Percentiles rank a stretch among this genome's conserved stretches.
phyloP scores from a whole-genome alignment of 2,888 invertebrate species.

The Rhagonycha fulva region DNA sequence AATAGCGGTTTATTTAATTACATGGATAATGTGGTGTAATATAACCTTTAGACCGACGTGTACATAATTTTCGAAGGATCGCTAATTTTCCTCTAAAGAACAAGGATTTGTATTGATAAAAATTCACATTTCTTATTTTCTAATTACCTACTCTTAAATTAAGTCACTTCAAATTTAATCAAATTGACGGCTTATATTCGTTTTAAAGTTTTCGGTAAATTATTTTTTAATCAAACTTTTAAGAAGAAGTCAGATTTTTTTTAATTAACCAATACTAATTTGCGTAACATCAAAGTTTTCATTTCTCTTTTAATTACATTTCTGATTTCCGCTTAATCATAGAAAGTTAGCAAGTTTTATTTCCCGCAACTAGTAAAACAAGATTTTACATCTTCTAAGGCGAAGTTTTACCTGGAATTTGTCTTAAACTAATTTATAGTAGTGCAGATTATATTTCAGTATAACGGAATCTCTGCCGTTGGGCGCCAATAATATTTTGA shows the following conservation, averaged over 20 bases:
- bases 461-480: no score
- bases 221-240: background rate
- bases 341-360: background rate
- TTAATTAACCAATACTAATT: background rate
- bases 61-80: background rate
- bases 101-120: background rate
- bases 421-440: no score
- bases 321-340: background rate
- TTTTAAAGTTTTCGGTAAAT: background rate
- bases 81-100: background rate
- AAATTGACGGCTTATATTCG: background rate
- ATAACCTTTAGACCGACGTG: conserved; percentile 25
- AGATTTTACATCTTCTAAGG: background rate
- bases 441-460: no score
- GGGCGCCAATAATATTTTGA: no score
- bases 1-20: conserved; percentile 40
- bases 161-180: background rate
- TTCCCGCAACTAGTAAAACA: background rate
- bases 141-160: background rate
- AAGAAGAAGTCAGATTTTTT: background rate
- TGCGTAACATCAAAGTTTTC: background rate
- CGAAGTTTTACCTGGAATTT: no score
- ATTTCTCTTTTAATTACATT: background rate
- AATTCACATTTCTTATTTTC: background rate
- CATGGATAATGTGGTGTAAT: conserved; percentile 35